A percentile compares a stretch with the other conserved stretches of the same genome.
These are phyloP conservation scores for Thalpophila matura DNA, from an alignment of 2,888 invertebrate genomes.

Conservation along the genomic window DNA sequence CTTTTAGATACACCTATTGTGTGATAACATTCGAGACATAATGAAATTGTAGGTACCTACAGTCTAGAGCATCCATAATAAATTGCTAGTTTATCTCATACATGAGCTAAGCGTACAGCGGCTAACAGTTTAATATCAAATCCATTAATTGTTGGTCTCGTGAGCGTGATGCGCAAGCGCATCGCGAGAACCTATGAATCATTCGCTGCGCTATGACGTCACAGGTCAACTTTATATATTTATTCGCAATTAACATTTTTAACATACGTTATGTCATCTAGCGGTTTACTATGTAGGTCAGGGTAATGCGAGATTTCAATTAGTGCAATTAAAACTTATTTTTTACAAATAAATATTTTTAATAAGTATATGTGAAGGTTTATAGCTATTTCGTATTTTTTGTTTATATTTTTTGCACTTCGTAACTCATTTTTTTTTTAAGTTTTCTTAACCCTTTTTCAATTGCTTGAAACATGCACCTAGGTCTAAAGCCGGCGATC, in stretches of 20 bases:
- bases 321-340: slow-evolving; percentile 39
- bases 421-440: neutral
- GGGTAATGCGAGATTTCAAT: slow-evolving; percentile 49
- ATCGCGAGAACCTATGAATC: slow-evolving; percentile 60
- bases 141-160: slow-evolving; percentile 39
- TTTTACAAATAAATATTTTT: slow-evolving; percentile 36
- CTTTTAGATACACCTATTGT: no score
- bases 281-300: slow-evolving; percentile 51
- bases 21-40: no score
- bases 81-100: slow-evolving; percentile 27
- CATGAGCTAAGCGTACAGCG: slow-evolving; percentile 19
- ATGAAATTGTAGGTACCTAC: no score
- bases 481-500: no score
- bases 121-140: slow-evolving; percentile 38
- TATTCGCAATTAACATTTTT: slow-evolving; percentile 61
- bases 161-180: slow-evolving; percentile 47
- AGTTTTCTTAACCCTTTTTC: neutral
- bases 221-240: slow-evolving; percentile 66
- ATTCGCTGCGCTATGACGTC: slow-evolving; percentile 63
- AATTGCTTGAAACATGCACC: neutral
- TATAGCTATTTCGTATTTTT: neutral
- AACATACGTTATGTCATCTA: slow-evolving; percentile 53
- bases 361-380: slow-evolving; percentile 37
- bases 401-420: neutral
- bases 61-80: slow-evolving; percentile 15